Percentiles rank a stretch among this genome's conserved stretches.
These are phyloP conservation scores for Morpho helenor DNA, from an alignment of 2,888 invertebrate genomes.

Conservation along the genomic window DNA sequence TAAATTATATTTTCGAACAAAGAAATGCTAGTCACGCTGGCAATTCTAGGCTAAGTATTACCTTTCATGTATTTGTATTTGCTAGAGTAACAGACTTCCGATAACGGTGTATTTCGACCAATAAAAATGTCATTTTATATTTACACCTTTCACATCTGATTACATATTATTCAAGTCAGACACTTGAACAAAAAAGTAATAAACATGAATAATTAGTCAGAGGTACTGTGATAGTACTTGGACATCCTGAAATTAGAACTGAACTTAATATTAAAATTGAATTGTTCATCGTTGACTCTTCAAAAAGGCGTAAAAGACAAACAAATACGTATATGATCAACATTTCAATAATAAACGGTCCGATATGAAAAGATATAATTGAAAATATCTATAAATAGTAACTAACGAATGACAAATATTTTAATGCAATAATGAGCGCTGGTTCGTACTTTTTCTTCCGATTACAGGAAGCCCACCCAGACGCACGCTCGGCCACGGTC, in stretches of 20 bases:
- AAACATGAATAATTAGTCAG: too few species aligned
- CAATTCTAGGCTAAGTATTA: conserved; percentile 16
- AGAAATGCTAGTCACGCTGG: conserved; percentile 37
- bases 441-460: conserved; percentile 40
- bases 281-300: too few species aligned
- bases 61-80: conserved; percentile 4
- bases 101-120: conserved; percentile 3
- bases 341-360: too few species aligned
- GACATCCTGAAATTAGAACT: too few species aligned
- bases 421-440: conserved; percentile 6
- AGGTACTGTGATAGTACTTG: too few species aligned
- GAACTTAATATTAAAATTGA: too few species aligned
- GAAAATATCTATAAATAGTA: too few species aligned
- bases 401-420: conserved; percentile 6
- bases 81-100: conserved; percentile 1
- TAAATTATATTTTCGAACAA: conserved; percentile 26
- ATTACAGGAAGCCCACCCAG: conserved; percentile 37
- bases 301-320: too few species aligned
- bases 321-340: too few species aligned
- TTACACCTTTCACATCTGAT: neutral
- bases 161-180: too few species aligned
- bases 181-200: too few species aligned
- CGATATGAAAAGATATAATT: too few species aligned
- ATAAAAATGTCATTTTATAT: conserved; percentile 4
- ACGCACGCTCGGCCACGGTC: conserved; percentile 49